Percentiles rank a stretch among this genome's conserved stretches.
Conservation (phyloP, 2,113 vertebrate species). For the Mustela lutreola region DNA sequence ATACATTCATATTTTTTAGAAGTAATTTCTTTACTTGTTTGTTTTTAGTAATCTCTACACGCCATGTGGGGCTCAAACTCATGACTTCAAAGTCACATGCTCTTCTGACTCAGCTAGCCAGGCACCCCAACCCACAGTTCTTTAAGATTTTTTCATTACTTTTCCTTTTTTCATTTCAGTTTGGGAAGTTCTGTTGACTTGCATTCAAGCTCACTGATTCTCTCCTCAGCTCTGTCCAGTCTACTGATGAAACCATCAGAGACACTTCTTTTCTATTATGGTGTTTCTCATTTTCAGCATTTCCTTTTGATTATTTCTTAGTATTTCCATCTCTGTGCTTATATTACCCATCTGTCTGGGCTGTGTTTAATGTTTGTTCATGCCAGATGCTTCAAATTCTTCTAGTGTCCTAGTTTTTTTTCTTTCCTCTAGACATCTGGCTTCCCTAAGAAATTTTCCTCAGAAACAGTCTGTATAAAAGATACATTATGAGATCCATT, state of each 20-base stretch:
- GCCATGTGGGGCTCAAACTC: not conserved
- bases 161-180: not conserved
- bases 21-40: not conserved
- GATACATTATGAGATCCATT: not conserved
- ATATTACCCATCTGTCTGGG: not conserved
- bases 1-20: not conserved
- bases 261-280: not conserved
- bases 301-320: conserved; percentile 6
- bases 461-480: not conserved
- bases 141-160: not conserved
- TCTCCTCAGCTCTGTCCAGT: not conserved
- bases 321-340: not conserved
- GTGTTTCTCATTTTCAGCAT: not conserved
- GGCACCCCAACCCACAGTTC: not conserved
- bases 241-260: not conserved
- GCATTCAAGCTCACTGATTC: not conserved
- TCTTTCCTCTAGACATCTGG: not conserved
- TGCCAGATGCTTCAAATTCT: not conserved
- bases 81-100: not conserved
- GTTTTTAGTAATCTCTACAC: not conserved
- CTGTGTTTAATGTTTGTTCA: not conserved
- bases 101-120: not conserved
- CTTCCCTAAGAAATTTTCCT: conserved; percentile 21
- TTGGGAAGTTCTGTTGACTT: not conserved
- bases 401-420: not conserved